Base-by-base conservation (phyloP, 2,113 vertebrate species). In the Crotophaga sulcirostris region DNA sequence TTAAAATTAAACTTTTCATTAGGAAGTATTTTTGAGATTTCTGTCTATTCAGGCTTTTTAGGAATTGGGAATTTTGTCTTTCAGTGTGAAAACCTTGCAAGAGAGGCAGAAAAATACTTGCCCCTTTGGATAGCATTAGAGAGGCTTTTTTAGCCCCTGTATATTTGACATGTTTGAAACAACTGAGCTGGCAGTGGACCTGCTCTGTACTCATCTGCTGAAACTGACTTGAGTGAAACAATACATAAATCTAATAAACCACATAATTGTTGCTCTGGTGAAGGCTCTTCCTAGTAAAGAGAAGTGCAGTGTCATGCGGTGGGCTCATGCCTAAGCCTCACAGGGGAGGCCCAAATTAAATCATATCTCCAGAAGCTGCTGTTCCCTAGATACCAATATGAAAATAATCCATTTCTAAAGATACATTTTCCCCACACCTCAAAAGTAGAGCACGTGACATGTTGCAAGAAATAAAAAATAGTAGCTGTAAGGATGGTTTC, bases 351-450 rank as follows among this genome's bases (percentile, higher is more conserved):
- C 34, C 67, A 90, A 87, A 96, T 95, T 90, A 90, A 94, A 94
- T 94, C 31, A 3, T 64, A 51, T 64, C 82, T 92, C 67, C n/a
- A 67, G 70, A 92, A 93, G 59, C 10, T 87, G 78, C 42, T 56
- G 67, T 86, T 96, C 92, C 89, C 90, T 82, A 47, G 92, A 94
- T 92, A 95, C 76, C 70, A 73, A 73, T 95, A 94, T 72, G 76
- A 96, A 96, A 96, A 96, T 89, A 95, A 85, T 96, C 82, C 26
- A 56, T 91, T 94, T 95, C 84, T 93, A 85, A 94, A 96, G 92
- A 93, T 93, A 96, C 83, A 47, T 92, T 93, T 87, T 38, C 10
- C 31, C 44, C 34, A 9, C 76, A 84, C 36, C 75, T 91, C 93
- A 64, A 73, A 96, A 97, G 87, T 20, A 64, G n/a, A 87, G 83